phyloP scores from a whole-genome alignment of 2,888 invertebrate species.

The Thecophora atra region DNA sequence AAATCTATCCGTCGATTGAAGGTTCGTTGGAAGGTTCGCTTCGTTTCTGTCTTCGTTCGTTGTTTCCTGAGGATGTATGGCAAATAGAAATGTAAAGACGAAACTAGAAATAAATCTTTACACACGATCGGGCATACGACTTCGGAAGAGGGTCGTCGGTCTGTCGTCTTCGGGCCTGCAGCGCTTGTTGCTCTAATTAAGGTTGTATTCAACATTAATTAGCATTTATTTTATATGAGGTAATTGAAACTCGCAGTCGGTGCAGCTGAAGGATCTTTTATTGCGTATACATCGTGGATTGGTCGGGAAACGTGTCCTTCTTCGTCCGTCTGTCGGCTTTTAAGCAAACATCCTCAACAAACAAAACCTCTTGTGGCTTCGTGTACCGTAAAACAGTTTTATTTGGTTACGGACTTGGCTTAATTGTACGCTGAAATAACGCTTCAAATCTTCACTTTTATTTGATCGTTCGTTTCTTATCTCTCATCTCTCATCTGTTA shows the following conservation, averaged over 20 bases:
- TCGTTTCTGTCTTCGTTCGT: neutral
- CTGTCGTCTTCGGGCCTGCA: conserved; percentile 39
- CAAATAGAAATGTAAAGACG: neutral
- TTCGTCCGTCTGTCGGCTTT: no score
- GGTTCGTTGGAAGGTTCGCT: neutral
- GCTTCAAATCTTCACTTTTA: neutral
- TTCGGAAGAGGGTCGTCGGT: conserved; percentile 50
- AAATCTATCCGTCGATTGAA: neutral
- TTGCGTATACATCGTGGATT: no score
- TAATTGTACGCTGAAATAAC: no score
- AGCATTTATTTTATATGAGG: conserved; percentile 45
- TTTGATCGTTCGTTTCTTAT: no score
- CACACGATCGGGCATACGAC: neutral
- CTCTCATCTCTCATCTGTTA: neutral
- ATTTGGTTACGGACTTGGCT: no score
- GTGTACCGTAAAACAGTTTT: no score
- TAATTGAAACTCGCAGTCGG: neutral
- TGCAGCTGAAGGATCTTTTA: no score
- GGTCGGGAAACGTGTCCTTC: no score
- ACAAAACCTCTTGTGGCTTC: no score
- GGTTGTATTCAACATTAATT: conserved; percentile 55
- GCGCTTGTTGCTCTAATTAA: conserved; percentile 51
- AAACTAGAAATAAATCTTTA: neutral
- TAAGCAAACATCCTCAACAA: no score
- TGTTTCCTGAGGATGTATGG: neutral